Evolutionary conservation across 2,113 vertebrate species (phyloP).

Genomic region (Ploceus nigricollis): DNA sequence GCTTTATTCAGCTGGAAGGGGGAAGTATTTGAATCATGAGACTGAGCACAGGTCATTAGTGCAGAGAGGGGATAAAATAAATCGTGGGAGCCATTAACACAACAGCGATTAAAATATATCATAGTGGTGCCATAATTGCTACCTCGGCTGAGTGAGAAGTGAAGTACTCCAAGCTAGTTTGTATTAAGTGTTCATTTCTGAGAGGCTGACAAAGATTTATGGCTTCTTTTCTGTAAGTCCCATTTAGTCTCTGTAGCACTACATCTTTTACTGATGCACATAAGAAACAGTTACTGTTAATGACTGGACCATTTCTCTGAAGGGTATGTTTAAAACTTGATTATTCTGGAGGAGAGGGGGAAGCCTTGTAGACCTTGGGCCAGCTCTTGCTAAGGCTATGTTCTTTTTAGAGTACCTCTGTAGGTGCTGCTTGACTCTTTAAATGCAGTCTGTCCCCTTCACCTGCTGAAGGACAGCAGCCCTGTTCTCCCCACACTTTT

Average conservation of each 20-base stretch:
- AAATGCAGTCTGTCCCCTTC: neutral
- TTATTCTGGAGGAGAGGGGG: neutral
- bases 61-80: slow-evolving; percentile 28
- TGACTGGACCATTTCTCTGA: slow-evolving; percentile 21
- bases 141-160: slow-evolving; percentile 4
- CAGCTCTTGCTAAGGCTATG: neutral
- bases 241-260: slow-evolving; percentile 12
- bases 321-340: slow-evolving; percentile 34
- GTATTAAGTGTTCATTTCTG: slow-evolving; percentile 50
- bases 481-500: neutral
- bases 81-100: slow-evolving; percentile 28
- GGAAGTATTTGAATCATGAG: slow-evolving; percentile 22
- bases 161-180: slow-evolving; percentile 37
- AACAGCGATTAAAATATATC: slow-evolving; percentile 58
- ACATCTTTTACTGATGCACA: slow-evolving; percentile 43
- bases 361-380: neutral
- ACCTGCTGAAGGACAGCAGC: neutral
- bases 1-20: neutral
- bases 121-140: slow-evolving; percentile 36
- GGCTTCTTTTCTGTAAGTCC: slow-evolving; percentile 41
- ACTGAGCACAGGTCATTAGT: slow-evolving; percentile 32
- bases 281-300: slow-evolving; percentile 42
- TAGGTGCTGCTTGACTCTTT: slow-evolving; percentile 18
- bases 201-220: slow-evolving; percentile 60
- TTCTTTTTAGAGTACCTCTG: neutral